A percentile compares a stretch with the other conserved stretches of the same genome.
These are phyloP conservation scores for Aethes cnicana DNA, from an alignment of 2,888 invertebrate species.

Conservation along the genomic window DNA sequence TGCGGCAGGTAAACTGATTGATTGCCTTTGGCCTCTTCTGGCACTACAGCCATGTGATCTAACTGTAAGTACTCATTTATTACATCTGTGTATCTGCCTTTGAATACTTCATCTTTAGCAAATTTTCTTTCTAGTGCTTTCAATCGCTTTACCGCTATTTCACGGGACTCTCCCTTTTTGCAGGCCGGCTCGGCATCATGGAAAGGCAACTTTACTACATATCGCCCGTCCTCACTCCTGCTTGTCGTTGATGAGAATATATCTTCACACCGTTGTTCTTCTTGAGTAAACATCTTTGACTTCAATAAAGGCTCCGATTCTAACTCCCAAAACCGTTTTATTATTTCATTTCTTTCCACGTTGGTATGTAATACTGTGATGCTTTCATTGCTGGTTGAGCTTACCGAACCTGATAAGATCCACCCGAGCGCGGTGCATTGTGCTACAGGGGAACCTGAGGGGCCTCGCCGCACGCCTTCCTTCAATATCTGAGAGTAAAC, in stretches of 20 bases:
- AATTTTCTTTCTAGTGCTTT: conserved; percentile 16
- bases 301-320: conserved; percentile 31
- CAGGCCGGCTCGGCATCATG: conserved; percentile 7
- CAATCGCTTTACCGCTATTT: conserved; percentile 17
- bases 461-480: conserved; percentile 30
- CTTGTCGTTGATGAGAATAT: conserved; percentile 25
- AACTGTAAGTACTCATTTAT: background rate
- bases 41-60: background rate
- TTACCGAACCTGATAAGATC: conserved; percentile 33
- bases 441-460: conserved; percentile 26
- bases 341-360: conserved; percentile 23
- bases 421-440: conserved; percentile 34
- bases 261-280: conserved; percentile 35
- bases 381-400: background rate
- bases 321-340: conserved; percentile 38
- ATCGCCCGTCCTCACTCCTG: conserved; percentile 31
- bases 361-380: conserved; percentile 25
- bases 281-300: conserved; percentile 27
- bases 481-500: conserved; percentile 28
- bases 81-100: conserved; percentile 6
- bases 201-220: conserved; percentile 36
- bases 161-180: conserved; percentile 6
- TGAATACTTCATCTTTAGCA: conserved; percentile 4
- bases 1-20: conserved; percentile 33
- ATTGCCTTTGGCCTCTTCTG: background rate